Percentiles rank a stretch among this genome's conserved stretches.
phyloP scores from a whole-genome alignment of 2,797 vertebrate species.

The Acomys russatus region DNA sequence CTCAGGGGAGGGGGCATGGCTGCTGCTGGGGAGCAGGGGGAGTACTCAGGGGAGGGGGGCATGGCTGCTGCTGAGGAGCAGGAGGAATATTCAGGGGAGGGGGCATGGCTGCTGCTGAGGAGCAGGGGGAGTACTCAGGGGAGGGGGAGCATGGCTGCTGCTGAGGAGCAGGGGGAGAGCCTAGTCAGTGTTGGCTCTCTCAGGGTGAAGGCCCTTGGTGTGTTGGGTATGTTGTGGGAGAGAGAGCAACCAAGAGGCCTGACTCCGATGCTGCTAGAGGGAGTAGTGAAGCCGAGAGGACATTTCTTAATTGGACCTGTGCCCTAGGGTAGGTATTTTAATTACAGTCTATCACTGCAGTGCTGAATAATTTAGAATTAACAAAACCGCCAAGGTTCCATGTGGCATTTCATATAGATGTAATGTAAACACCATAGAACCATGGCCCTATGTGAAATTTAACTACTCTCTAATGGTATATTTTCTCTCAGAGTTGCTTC shows the following conservation, averaged over 20 bases:
- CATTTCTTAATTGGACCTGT: neutral
- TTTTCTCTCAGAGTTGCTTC: slow-evolving; percentile 61
- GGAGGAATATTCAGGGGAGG: neutral
- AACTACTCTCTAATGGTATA: slow-evolving; percentile 59
- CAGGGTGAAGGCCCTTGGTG: neutral
- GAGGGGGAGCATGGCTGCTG: neutral
- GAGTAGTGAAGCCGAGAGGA: neutral
- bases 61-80: neutral
- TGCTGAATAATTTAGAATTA: slow-evolving; percentile 80
- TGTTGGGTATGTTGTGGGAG: neutral
- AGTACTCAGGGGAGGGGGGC: neutral
- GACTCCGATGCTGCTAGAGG: neutral
- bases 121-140: neutral
- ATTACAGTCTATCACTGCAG: slow-evolving; percentile 66
- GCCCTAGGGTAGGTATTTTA: slow-evolving; percentile 74
- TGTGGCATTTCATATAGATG: slow-evolving; percentile 65
- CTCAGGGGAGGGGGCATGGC: neutral
- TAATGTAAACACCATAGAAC: slow-evolving; percentile 47
- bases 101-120: neutral
- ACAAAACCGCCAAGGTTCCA: slow-evolving; percentile 73
- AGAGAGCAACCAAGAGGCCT: neutral
- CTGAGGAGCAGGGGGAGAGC: neutral
- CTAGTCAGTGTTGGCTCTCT: neutral
- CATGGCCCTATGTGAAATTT: slow-evolving; percentile 19
- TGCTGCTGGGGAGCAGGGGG: neutral